Evolutionary conservation across 2,113 vertebrate species (phyloP), one percentile per base, ranked within the genome.

Genomic region (Callipepla squamata): DNA sequence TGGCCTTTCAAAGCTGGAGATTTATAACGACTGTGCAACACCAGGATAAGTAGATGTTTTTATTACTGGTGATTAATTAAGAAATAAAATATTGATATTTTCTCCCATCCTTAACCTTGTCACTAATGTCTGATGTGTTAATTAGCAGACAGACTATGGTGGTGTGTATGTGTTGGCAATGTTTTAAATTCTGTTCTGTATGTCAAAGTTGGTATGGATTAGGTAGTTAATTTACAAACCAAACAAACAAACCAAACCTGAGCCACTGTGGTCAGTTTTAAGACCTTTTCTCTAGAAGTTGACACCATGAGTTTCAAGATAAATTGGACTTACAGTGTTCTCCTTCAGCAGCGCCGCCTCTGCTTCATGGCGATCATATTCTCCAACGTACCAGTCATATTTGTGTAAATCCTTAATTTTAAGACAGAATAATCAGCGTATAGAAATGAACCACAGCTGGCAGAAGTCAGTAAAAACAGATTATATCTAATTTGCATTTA

Each of bases 311-410:
- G 9, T 83, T 85, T 62, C 3, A 8, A 91, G 16, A 11, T 36
- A 84, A 79, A 53, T 70, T 32, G 8, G 85, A 95, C 96, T 96
- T 97, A 99, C 99, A 96, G 89, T 97, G 92, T 97, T 98, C 66
- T 98, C 97, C 84, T 98, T 93, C 79, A 98, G 93, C 57, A 99
- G 92, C 9, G 98, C 98, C 18, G 98, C 97, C 82, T 99, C 98
- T 13, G 98, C 98, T 34, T 97, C 96, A 13, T 96, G 96, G 36
- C 99, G 98, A 59, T 95, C 93, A 14, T 93, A 98, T 28, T 97
- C 66, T 85, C 98, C 98, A 8, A 98, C 6, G 10, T 99, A 99
- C 98, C 99, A 99, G 69, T 97, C 95, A 1, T 95, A 96, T 66
- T 95, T 95, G 32, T 50, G 94, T 77, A 96, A 90, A 8, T 79